A percentile compares a stretch with the other conserved stretches of the same genome.
Evolutionary conservation across 2,888 invertebrate genomes (phyloP).

Genomic region (Balanococcus diminutus): DNA sequence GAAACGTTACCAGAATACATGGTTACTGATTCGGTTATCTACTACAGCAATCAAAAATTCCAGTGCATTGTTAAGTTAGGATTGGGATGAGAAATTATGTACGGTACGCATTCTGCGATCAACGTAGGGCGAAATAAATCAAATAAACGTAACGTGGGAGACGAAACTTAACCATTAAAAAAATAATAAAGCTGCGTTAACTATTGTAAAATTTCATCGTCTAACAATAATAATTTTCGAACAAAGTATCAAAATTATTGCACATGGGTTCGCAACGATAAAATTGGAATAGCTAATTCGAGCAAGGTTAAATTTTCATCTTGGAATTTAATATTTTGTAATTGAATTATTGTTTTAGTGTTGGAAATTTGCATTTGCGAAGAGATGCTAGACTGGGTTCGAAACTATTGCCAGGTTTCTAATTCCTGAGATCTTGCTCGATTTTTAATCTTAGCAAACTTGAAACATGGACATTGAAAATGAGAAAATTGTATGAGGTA

Average conservation of each 20-base stretch:
- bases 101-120: neutral
- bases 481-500: neutral
- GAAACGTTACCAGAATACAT: slow-evolving; percentile 7
- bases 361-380: neutral
- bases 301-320: neutral
- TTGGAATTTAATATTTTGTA: neutral
- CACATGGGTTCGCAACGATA: neutral
- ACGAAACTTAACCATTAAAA: slow-evolving; percentile 34
- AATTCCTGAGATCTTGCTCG: neutral
- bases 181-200: slow-evolving; percentile 20
- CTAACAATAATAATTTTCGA: neutral
- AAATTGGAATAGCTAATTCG: slow-evolving; percentile 20
- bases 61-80: too few relatives aligned
- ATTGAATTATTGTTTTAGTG: neutral
- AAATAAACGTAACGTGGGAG: neutral
- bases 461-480: neutral
- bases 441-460: neutral
- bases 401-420: neutral
- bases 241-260: slow-evolving; percentile 10
- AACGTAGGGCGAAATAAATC: neutral
- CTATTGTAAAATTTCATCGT: slow-evolving; percentile 27
- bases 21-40: slow-evolving; percentile 2
- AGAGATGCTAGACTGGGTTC: neutral
- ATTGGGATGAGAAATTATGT: neutral
- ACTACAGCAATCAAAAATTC: neutral